Percentiles rank a stretch among this genome's conserved stretches.
phyloP scores from a whole-genome alignment of 2,113 vertebrate species.

The Amblyopsis rosae region DNA sequence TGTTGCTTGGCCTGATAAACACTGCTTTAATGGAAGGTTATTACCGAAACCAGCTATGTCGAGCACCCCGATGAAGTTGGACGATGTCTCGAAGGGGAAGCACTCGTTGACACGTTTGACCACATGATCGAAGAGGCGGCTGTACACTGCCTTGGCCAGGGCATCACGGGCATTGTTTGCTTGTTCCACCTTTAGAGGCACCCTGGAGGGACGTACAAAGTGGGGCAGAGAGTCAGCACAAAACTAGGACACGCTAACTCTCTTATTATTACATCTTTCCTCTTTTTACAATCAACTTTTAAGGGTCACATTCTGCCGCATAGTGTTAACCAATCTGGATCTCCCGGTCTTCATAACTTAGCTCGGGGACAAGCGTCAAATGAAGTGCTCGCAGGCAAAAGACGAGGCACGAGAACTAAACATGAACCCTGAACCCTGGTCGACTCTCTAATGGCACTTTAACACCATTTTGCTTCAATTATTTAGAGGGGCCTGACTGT shows the following conservation, averaged over 20 bases:
- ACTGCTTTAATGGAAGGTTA: neutral
- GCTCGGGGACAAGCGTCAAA: slow-evolving; percentile 7
- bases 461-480: slow-evolving; percentile 39
- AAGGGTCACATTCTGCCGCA: neutral
- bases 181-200: slow-evolving; percentile 97
- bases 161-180: slow-evolving; percentile 96
- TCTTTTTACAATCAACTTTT: too few species aligned
- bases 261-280: slow-evolving; percentile 12
- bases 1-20: neutral
- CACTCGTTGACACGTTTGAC: slow-evolving; percentile 96
- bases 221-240: slow-evolving; percentile 36
- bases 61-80: slow-evolving; percentile 94
- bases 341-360: slow-evolving; percentile 1
- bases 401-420: slow-evolving; percentile 36
- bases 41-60: slow-evolving; percentile 99
- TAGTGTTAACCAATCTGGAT: neutral
- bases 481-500: slow-evolving; percentile 47
- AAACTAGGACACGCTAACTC: slow-evolving; percentile 51
- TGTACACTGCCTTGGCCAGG: slow-evolving; percentile 95
- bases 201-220: slow-evolving; percentile 76
- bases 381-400: slow-evolving; percentile 6
- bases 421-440: slow-evolving; percentile 38
- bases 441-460: slow-evolving; percentile 26
- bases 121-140: slow-evolving; percentile 96
- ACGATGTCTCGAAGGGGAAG: slow-evolving; percentile 92